These are phyloP conservation scores for Brachypalpus laphriformis DNA, from an alignment of 2,888 invertebrate genomes.

Conservation along the genomic window DNA sequence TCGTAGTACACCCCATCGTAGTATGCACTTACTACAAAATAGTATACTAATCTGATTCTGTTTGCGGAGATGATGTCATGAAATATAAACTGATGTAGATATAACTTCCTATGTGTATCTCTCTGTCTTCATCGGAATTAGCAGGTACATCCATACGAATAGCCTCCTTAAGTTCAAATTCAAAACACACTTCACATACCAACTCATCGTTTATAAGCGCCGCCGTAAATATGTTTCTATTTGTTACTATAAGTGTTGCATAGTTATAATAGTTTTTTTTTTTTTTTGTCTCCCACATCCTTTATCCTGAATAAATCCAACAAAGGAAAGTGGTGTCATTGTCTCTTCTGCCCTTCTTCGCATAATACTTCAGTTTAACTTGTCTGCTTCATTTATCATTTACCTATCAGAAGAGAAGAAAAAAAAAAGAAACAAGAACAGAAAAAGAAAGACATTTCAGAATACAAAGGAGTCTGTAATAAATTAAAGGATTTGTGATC, in stretches of 20 bases:
- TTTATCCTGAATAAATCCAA: constrained; percentile 41
- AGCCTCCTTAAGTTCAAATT: constrained; percentile 19
- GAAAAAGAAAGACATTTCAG: constrained; percentile 36
- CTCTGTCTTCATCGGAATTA: too few species aligned
- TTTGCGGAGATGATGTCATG: too few species aligned
- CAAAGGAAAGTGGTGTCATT: constrained; percentile 52
- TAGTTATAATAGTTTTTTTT: constrained; percentile 8
- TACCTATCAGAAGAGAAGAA: constrained; percentile 6
- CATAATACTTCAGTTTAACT: constrained; percentile 35
- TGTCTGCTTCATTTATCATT: constrained; percentile 62
- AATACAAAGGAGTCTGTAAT: constrained; percentile 58
- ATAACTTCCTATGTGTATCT: too few species aligned
- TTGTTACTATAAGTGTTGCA: constrained; percentile 13
- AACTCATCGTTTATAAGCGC: not conserved
- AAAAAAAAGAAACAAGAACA: not conserved
- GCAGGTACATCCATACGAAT: not conserved
- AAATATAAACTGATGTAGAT: too few species aligned
- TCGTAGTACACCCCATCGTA: too few species aligned
- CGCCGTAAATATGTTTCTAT: not conserved
- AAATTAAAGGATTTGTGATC: constrained; percentile 69
- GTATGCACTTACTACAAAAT: too few species aligned
- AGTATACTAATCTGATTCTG: too few species aligned
- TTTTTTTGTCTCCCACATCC: constrained; percentile 1
- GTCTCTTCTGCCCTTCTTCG: constrained; percentile 17
- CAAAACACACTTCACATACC: not conserved